Base-by-base conservation (phyloP, 2,113 vertebrate genomes). In the Aleadryas rufinucha region DNA sequence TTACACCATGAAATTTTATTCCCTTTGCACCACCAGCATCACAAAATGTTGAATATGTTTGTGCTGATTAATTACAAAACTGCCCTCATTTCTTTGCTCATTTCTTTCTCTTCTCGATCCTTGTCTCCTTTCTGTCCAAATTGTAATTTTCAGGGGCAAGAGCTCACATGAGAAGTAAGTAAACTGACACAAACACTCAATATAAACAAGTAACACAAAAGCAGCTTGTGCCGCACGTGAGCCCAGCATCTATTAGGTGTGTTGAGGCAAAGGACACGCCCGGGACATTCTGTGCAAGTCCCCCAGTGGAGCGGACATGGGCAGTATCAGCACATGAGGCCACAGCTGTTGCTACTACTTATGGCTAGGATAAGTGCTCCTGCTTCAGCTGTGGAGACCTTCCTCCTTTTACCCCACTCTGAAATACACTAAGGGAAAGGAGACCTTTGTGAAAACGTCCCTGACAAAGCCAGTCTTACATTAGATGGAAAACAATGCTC, bases 251-350 rank as follows among this genome's bases (percentile, higher is more conserved):
- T 13, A 21, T 20, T 12, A 45, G 28, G 9, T 31, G 33, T 4
- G 13, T 11, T 2, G 33, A 60, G 50, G 54, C 37, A 53, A 19
- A 11, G 41, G 6, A 64, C 20, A 30, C 0, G 0, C 24, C 44
- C 5, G 14, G 49, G 27, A 68, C 53, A 56, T 13, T 39, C n/a
- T 44, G 15, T 74, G 31, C 35, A 65, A 20, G 8, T 16, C 3
- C 7, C 35, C 6, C 15, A n/a, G 41, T 0, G 2, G 8, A 91
- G n/a, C 20, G 30, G 16, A 27, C 2, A 0, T 3, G 11, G 37
- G 63, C 28, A 63, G 13, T 11, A 42, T 27, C 57, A 49, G 52
- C 41, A 41, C 63, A n/a, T 26, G 31, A n/a, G 13, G 42, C 7
- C 78, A 71, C 39, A 47, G 82, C 57, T 81, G 30, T 35, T 0